phyloP scores from a whole-genome alignment of 2,797 vertebrate genomes.

The Psittacula derbiana region DNA sequence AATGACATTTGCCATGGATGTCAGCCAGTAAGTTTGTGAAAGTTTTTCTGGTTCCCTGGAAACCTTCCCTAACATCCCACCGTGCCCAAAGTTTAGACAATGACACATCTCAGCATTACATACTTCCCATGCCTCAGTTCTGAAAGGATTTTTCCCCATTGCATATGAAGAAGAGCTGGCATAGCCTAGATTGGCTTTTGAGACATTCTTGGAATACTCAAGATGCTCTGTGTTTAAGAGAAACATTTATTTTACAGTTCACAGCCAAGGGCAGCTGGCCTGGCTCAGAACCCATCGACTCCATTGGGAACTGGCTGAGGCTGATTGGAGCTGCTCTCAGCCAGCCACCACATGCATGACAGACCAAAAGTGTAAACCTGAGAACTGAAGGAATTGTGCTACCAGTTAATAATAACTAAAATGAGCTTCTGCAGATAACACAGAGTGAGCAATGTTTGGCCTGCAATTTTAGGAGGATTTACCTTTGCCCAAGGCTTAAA shows the following conservation, averaged over 20 bases:
- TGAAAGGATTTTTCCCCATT: conserved; percentile 54
- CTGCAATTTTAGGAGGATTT: neutral
- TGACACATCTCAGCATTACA: conserved; percentile 15
- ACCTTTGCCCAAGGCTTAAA: neutral
- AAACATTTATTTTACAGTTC: conserved; percentile 52
- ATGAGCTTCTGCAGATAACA: neutral
- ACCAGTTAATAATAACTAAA: neutral
- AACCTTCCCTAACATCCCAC: conserved; percentile 57
- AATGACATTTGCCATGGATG: conserved; percentile 51
- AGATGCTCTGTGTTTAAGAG: conserved; percentile 8
- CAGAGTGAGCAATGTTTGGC: neutral
- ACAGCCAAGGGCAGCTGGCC: conserved; percentile 58
- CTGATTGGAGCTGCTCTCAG: neutral
- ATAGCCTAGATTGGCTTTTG: neutral
- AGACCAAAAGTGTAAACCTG: neutral
- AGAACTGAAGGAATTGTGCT: neutral
- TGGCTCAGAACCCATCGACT: conserved; percentile 24
- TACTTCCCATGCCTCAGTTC: conserved; percentile 47
- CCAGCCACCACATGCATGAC: neutral
- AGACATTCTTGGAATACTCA: conserved; percentile 53
- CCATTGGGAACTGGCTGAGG: neutral
- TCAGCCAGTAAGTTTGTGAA: conserved; percentile 31
- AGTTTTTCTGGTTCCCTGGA: conserved; percentile 64
- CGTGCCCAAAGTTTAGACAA: conserved; percentile 48
- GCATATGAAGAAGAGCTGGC: conserved; percentile 50